These are phyloP conservation scores for Charadrius vociferus DNA, from an alignment of 2,113 vertebrate genomes.

Conservation along the genomic window DNA sequence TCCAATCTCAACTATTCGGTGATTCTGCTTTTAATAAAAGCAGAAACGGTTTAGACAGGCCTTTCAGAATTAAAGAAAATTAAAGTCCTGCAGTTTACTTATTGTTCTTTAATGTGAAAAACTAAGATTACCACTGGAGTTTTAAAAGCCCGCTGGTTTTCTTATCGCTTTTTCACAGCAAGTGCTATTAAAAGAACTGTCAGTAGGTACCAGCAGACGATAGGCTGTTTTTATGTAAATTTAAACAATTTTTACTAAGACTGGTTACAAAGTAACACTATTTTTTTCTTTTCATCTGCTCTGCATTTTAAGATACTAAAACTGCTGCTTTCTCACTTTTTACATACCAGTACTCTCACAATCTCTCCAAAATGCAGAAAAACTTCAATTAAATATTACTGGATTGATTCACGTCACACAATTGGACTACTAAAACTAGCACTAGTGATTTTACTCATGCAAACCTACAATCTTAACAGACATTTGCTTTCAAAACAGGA, in stretches of 20 bases:
- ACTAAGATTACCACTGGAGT: constrained; percentile 46
- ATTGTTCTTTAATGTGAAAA: constrained; percentile 61
- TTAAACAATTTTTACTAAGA: constrained; percentile 7
- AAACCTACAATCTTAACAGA: not conserved
- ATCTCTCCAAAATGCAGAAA: not conserved
- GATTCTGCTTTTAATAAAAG: not conserved
- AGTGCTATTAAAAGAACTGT: constrained; percentile 54
- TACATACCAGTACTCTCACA: not conserved
- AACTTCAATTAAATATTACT: not conserved
- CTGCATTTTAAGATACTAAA: not conserved
- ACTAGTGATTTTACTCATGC: not conserved
- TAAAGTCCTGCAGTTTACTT: constrained; percentile 31
- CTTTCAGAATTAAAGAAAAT: constrained; percentile 29
- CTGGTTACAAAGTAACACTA: not conserved
- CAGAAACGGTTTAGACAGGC: not conserved
- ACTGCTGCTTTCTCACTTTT: not conserved
- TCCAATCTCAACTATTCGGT: not conserved
- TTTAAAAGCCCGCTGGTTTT: constrained; percentile 48
- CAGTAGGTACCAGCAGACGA: constrained; percentile 21
- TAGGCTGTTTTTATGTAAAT: constrained; percentile 52
- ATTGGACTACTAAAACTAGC: not conserved
- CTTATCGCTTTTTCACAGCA: constrained; percentile 68
- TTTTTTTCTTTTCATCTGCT: not conserved
- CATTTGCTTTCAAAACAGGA: not conserved
- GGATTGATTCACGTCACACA: not conserved